A percentile compares a stretch with the other conserved stretches of the same genome.
These are phyloP conservation scores for Megaleporinus macrocephalus DNA, from an alignment of 2,113 vertebrate genomes.

Conservation along the genomic window DNA sequence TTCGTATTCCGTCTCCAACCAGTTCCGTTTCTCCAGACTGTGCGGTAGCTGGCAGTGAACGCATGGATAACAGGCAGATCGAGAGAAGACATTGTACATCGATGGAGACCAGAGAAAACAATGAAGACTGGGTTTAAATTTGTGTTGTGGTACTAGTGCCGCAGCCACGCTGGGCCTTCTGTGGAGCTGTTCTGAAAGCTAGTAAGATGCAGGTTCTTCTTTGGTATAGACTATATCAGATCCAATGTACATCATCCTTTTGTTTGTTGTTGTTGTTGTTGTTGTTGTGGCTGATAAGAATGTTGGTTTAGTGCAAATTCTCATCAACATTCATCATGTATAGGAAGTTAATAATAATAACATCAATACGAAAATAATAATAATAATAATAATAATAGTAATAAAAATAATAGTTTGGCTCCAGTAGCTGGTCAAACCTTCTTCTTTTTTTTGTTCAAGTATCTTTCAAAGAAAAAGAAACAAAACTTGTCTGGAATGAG, in stretches of 20 bases:
- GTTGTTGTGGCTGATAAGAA: conserved; percentile 75
- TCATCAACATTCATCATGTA: conserved; percentile 78
- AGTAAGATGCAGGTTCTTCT: conserved; percentile 82
- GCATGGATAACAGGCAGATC: background rate
- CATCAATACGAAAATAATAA: conserved; percentile 65
- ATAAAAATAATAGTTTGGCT: conserved; percentile 82
- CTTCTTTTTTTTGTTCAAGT: conserved; percentile 95
- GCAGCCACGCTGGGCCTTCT: conserved; percentile 44
- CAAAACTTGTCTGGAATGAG: conserved; percentile 68
- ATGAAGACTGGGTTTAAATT: conserved; percentile 23
- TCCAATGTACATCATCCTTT: conserved; percentile 45
- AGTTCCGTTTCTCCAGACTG: conserved; percentile 1
- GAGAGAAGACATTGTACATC: conserved; percentile 31
- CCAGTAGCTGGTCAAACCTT: conserved; percentile 87
- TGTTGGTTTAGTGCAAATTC: conserved; percentile 90
- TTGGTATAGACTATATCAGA: conserved; percentile 74
- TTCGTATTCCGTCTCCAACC: conserved; percentile 6
- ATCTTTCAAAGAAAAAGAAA: conserved; percentile 84
- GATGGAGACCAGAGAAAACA: background rate
- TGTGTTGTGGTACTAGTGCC: too few relatives aligned
- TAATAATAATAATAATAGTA: conserved; percentile 63
- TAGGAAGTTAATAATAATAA: conserved; percentile 63
- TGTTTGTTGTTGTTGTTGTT: too few relatives aligned
- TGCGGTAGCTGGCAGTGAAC: background rate
- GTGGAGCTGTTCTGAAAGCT: conserved; percentile 79